Base-by-base conservation (phyloP, 2,797 vertebrate species). In the Gallirallus australis region DNA sequence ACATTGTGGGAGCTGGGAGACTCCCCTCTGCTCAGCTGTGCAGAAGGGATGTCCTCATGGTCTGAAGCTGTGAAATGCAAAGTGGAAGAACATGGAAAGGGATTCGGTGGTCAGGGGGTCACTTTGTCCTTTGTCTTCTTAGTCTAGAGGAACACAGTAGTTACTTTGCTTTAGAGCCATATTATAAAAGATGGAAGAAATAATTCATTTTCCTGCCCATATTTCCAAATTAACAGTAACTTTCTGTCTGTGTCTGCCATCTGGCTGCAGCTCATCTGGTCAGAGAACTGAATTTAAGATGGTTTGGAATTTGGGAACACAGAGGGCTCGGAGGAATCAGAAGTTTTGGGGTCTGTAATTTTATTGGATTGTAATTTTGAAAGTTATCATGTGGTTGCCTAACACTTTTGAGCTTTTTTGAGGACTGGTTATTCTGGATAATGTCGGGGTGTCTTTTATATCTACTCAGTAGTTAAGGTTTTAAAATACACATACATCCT, bases 101-200 rank as follows among this genome's bases (percentile, higher is more conserved):
- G 10, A 70, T 27, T 30, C 6, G 21, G 9, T 5, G 7, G 3
- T 1, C 2, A 35, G 3, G 4, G 8, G 3, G 3, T 47, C 14
- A 31, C 83, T 76, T 63, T 68, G 50, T 50, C 45, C 23, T 68
- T 80, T 81, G 19, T 68, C 65, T 81, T 92, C 80, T 61, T 37
- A 54, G 13, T 25, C 23, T 25, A 73, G 25, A 12, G 16, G n/a
- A 85, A 65, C 33, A 73, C 9, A 11, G 25, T 54, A n/a, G 12
- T 83, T 52, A n/a, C 2, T 88, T 91, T 78, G 69, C 50, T 95
- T 88, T 59, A 78, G 16, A 91, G 48, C 14, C 28, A 3, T 57
- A 57, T 50, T 56, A 50, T 52, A 68, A 53, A 92, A 57, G 23
- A 27, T 42, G 19, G 30, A 10, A 59, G 39, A 25, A 57, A 24